Conservation (phyloP, 92 coral and sea anemone species). For the Umimayanthus kanabou region DNA sequence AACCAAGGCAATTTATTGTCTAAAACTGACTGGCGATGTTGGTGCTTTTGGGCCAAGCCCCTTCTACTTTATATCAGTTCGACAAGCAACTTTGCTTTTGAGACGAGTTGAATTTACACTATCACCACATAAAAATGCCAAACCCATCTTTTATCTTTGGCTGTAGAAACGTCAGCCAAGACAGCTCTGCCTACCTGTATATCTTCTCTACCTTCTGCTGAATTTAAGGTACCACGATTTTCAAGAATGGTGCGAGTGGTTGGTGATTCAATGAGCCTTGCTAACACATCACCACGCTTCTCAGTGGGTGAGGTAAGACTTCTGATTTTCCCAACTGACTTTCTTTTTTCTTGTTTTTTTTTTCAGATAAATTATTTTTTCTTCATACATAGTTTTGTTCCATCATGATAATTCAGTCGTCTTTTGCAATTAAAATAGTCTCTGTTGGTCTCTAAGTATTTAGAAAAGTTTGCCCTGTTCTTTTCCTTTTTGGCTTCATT, state of each 20-base stretch:
- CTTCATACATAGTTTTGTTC: background rate
- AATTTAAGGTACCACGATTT: background rate
- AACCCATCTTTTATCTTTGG: constrained; percentile 39
- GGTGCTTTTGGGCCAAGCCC: constrained; percentile 28
- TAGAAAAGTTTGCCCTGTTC: background rate
- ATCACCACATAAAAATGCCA: constrained; percentile 42
- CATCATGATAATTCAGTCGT: background rate
- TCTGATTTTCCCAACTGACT: constrained; percentile 21
- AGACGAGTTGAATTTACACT: constrained; percentile 17
- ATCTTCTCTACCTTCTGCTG: constrained; percentile 33
- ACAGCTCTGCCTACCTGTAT: constrained; percentile 21
- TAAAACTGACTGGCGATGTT: constrained; percentile 10
- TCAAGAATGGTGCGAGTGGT: no score
- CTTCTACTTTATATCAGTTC: constrained; percentile 35
- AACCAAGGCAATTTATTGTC: no score
- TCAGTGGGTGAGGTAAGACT: constrained; percentile 38
- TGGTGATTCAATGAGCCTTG: constrained; percentile 24
- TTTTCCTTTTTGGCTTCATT: background rate
- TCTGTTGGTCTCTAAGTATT: background rate
- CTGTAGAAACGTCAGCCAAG: constrained; percentile 29
- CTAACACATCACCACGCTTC: constrained; percentile 27
- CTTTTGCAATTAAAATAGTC: background rate
- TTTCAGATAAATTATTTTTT: background rate
- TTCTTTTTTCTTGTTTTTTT: constrained; percentile 23
- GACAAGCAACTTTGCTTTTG: constrained; percentile 32